Evolutionary conservation across 2,888 invertebrate species (phyloP), one percentile per base, ranked within the genome.

Genomic region (Clitarchus hookeri): DNA sequence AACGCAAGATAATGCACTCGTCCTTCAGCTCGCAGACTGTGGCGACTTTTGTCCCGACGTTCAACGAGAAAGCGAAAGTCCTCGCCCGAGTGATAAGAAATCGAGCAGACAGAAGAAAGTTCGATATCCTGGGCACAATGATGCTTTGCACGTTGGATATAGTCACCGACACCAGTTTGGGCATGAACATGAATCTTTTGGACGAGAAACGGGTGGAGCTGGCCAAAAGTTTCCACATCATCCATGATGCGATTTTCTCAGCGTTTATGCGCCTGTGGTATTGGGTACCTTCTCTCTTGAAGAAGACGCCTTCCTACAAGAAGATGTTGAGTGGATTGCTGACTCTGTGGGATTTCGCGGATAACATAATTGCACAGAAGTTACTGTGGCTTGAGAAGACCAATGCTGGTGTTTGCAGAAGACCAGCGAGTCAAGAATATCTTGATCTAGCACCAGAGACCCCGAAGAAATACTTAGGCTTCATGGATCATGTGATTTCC

Each of bases 111-210:
- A 86, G 85, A 19, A 53, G 16, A 13, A 54, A 54, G 19, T 85
- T 85, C n/a, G 83, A 87, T 77, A 54, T 86, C 54, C 54, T 82
- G 36, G 84, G 80, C 48, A 54, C 83, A 1, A 84, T 87, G 44
- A 85, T 87, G 48, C 84, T 88, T 36, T 88, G 88, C 9, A 87
- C 88, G 13, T 78, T 88, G 86, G 88, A 88, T 78, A 87, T 87
- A 25, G 88, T 88, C 0, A 87, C 87, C 0, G 87, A 86, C 78
- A 88, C 87, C 13, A 87, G 88, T 54, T 82, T 88, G 83, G 88
- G 88, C 23, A 86, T 87, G 25, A 44, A 27, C 54, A 87, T 88
- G 25, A 85, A 88, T 25, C 87, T 87, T 9, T 48, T 83, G 8
- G 86, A 87, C 26, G 86, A 88, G 16, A 87, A 86, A 11, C 84